A percentile compares a stretch with the other conserved stretches of the same genome.
phyloP scores from a whole-genome alignment of 1,140 invertebrate genomes.

The Drosophila ficusphila region DNA sequence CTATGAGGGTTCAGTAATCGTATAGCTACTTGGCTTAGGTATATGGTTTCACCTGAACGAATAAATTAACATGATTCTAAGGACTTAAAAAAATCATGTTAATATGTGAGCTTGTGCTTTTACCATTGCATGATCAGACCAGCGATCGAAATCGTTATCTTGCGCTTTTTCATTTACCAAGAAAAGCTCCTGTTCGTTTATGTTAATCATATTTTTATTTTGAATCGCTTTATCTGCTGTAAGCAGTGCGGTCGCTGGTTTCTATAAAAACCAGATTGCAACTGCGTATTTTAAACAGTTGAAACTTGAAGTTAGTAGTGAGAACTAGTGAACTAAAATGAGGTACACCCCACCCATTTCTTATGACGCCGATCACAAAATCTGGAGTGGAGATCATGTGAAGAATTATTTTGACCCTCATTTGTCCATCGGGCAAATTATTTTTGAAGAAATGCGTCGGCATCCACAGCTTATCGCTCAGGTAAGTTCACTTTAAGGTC shows the following conservation, averaged over 20 bases:
- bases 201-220: neutral
- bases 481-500: constrained; percentile 10
- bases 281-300: constrained; percentile 1
- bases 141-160: no score
- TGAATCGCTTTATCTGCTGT: neutral
- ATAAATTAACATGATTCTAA: neutral
- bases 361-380: constrained; percentile 43
- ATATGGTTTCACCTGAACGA: neutral
- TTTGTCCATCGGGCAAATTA: constrained; percentile 53
- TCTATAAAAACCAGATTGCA: constrained; percentile 12
- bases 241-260: neutral
- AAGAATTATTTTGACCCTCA: constrained; percentile 29
- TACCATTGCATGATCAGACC: no score
- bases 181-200: neutral
- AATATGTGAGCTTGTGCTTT: no score
- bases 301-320: neutral
- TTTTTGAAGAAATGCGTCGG: constrained; percentile 63
- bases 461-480: constrained; percentile 62
- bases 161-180: no score
- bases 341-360: constrained; percentile 11
- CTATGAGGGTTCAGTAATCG: constrained; percentile 1
- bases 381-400: constrained; percentile 34
- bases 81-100: neutral
- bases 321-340: constrained; percentile 6
- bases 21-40: no score